phyloP scores from a whole-genome alignment of 1,140 invertebrate species.

The Musca domestica region DNA sequence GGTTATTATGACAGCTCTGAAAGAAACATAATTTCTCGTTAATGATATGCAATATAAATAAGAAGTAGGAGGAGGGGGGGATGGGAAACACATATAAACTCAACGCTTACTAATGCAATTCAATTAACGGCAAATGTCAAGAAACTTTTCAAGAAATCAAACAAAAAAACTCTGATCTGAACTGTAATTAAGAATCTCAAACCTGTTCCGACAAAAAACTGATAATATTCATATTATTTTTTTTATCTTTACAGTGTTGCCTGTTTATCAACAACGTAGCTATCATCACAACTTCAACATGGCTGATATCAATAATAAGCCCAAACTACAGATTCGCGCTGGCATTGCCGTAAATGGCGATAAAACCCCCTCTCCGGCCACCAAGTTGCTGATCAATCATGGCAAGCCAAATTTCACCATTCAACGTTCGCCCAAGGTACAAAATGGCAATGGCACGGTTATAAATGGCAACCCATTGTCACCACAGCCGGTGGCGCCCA shows the following conservation, averaged over 20 bases:
- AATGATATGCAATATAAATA: too few species aligned
- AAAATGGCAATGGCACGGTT: constrained; percentile 39
- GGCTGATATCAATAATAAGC: constrained; percentile 21
- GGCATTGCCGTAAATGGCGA: constrained; percentile 36
- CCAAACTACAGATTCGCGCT: constrained; percentile 25
- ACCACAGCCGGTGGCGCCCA: constrained; percentile 11
- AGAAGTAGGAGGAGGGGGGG: too few species aligned
- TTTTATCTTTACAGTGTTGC: constrained; percentile 5
- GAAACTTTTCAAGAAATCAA: constrained; percentile 7
- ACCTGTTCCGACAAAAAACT: too few species aligned
- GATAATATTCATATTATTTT: background rate
- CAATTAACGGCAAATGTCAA: background rate
- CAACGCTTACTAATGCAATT: background rate
- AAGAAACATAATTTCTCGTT: too few species aligned
- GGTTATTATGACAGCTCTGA: too few species aligned
- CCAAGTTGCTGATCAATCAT: constrained; percentile 49
- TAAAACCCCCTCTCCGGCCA: constrained; percentile 47
- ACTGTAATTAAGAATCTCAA: background rate
- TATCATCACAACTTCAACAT: constrained; percentile 21
- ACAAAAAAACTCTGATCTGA: too few species aligned
- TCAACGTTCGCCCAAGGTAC: constrained; percentile 36
- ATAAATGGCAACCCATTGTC: constrained; percentile 28
- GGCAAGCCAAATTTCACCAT: constrained; percentile 53
- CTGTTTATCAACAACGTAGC: constrained; percentile 15
- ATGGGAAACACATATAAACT: too few species aligned